These are phyloP conservation scores for Percopsis omiscomaycus DNA, from an alignment of 2,797 vertebrate species.

Conservation along the genomic window DNA sequence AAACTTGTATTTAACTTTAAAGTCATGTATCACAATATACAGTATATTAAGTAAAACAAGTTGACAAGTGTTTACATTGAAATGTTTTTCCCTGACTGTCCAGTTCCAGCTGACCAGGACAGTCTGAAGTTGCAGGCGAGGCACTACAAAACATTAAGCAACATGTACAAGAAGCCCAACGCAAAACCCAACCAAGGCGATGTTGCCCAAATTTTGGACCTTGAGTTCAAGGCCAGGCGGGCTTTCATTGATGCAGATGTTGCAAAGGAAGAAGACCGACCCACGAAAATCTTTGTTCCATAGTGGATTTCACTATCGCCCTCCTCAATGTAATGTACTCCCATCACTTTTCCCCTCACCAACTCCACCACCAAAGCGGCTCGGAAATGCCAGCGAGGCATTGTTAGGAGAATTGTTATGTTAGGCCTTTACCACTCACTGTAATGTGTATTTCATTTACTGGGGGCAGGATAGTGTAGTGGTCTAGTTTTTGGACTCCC, in stretches of 20 bases:
- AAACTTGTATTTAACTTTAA: background rate
- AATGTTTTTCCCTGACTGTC: slow-evolving; percentile 8
- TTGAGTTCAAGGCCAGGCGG: slow-evolving; percentile 38
- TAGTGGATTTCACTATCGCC: slow-evolving; percentile 17
- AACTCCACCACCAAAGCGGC: slow-evolving; percentile 24
- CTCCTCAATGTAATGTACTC: slow-evolving; percentile 11
- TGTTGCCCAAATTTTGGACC: slow-evolving; percentile 37
- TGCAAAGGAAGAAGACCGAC: slow-evolving; percentile 34
- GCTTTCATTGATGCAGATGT: slow-evolving; percentile 34
- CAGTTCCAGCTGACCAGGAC: slow-evolving; percentile 23
- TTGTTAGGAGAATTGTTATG: background rate
- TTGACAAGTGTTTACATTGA: slow-evolving; percentile 1
- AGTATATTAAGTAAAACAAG: too few species aligned
- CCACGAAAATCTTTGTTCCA: slow-evolving; percentile 19
- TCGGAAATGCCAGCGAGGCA: slow-evolving; percentile 16
- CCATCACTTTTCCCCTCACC: slow-evolving; percentile 17
- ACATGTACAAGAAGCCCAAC: slow-evolving; percentile 36
- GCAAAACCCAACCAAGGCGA: slow-evolving; percentile 31
- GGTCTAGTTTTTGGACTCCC: too few species aligned
- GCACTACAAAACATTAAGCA: slow-evolving; percentile 37
- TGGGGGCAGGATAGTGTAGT: background rate
- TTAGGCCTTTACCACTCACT: background rate
- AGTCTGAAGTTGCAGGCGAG: slow-evolving; percentile 38
- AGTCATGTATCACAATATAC: too few species aligned
- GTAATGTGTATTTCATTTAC: background rate